Conservation (phyloP, 2,888 invertebrate genomes). For the Anticlea derivata region DNA sequence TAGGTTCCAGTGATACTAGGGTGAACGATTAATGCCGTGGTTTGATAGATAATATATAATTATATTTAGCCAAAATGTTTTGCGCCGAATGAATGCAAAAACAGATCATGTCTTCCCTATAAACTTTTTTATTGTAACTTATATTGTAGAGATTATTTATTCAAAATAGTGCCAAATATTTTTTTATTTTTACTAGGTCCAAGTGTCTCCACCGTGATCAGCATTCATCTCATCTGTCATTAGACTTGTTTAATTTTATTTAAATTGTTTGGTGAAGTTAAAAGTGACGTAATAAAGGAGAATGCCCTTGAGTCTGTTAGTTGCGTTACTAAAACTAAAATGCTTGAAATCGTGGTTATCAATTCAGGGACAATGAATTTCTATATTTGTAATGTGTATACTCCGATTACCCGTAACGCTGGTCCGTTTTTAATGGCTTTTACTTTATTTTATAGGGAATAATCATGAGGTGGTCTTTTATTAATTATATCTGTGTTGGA, state of each 20-base stretch:
- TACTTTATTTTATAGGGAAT: too few relatives aligned
- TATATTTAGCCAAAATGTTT: slow-evolving; percentile 44
- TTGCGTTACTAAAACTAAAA: too few relatives aligned
- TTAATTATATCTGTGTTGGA: too few relatives aligned
- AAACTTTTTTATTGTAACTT: slow-evolving; percentile 52
- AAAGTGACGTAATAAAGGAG: too few relatives aligned
- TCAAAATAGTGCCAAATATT: slow-evolving; percentile 32
- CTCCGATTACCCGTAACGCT: too few relatives aligned
- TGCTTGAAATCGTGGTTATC: too few relatives aligned
- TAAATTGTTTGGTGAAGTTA: too few relatives aligned
- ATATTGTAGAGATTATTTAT: slow-evolving; percentile 32
- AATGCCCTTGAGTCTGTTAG: too few relatives aligned
- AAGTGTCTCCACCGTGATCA: not conserved
- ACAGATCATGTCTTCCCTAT: slow-evolving; percentile 75
- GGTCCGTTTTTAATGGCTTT: too few relatives aligned
- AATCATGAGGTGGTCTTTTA: too few relatives aligned
- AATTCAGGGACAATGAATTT: too few relatives aligned
- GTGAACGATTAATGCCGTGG: slow-evolving; percentile 34
- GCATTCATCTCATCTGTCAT: not conserved
- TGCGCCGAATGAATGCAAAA: slow-evolving; percentile 57
- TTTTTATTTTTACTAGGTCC: not conserved
- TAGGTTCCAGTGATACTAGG: slow-evolving; percentile 24
- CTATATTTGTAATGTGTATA: too few relatives aligned
- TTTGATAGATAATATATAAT: slow-evolving; percentile 29
- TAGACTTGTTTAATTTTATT: not conserved